A percentile compares a stretch with the other conserved stretches of the same genome.
Conservation (phyloP, 2,888 invertebrate species). For the Eutolmus rufibarbis region DNA sequence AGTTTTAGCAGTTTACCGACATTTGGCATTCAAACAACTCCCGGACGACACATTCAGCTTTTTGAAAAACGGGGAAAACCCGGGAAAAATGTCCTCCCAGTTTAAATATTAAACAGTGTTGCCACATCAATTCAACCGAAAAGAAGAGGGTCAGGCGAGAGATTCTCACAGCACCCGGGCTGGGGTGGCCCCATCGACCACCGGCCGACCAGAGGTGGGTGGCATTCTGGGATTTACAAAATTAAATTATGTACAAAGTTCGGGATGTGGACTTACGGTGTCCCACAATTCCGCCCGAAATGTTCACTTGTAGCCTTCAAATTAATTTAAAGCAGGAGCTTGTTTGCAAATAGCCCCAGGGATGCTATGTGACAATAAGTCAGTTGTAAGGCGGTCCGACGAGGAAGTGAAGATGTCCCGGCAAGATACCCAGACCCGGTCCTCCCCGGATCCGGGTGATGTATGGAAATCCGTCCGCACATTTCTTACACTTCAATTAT, state of each 20-base stretch:
- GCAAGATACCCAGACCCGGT: background rate
- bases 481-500: constrained; percentile 35
- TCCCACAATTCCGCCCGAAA: constrained; percentile 37
- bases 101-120: constrained; percentile 47
- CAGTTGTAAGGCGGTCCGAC: background rate
- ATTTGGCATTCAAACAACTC: constrained; percentile 42
- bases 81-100: constrained; percentile 26
- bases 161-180: background rate
- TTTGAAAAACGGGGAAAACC: constrained; percentile 17
- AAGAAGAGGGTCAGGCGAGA: constrained; percentile 18
- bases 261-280: constrained; percentile 40
- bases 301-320: constrained; percentile 42
- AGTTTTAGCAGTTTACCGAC: constrained; percentile 9
- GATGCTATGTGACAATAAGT: constrained; percentile 25
- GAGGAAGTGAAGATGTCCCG: background rate
- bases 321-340: constrained; percentile 44
- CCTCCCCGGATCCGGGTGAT: background rate
- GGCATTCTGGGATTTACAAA: constrained; percentile 35
- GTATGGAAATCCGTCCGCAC: background rate
- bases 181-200: background rate
- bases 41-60: constrained; percentile 44
- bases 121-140: constrained; percentile 32
- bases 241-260: constrained; percentile 45
- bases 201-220: background rate
- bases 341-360: constrained; percentile 15